Evolutionary conservation across 2,113 vertebrate genomes (phyloP), one percentile per base, ranked within the genome.

Genomic region (Dromaius novaehollandiae): DNA sequence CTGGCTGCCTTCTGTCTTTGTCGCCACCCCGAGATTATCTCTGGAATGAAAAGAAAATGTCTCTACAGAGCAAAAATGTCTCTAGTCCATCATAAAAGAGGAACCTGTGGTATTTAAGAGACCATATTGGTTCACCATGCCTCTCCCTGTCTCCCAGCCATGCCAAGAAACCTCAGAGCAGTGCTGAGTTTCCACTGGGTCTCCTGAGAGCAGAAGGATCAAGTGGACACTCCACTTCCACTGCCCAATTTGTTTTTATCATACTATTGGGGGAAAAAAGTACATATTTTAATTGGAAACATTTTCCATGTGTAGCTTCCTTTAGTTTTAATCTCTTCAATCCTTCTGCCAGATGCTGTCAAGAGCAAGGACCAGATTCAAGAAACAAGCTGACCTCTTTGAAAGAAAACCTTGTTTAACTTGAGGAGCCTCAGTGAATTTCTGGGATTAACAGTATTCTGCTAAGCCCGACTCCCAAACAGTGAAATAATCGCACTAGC

Each of bases 261-360:
- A 36, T 68, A 61, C 22, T 40, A 34, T 30, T 22, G 1, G 4
- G 44, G n/a, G 51, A 71, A 11, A 56, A 12, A 44, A 30, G 2
- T 19, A 12, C 18, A 32, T 3, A 11, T 9, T 79, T 75, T 71
- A 65, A 80, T 56, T 86, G 26, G 56, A 83, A 88, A 63, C 6
- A 18, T 64, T 53, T 94, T 87, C 40, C 36, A 58, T 3, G 0
- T 16, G 32, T 84, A 50, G 17, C 69, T 71, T 26, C 56, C 38
- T 90, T 90, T 80, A 70, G 36, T 90, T 88, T 91, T 76, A 95
- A 73, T 61, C 66, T 89, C 81, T 82, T 46, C 40, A 82, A 73
- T 73, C 38, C 53, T 65, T 65, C 63, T 38, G 16, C 28, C 6
- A 13, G 48, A 13, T 65, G 7, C 56, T 87, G 22, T 53, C 71